These are phyloP conservation scores for Agrotis puta DNA, from an alignment of 2,888 invertebrate species.

Conservation along the genomic window DNA sequence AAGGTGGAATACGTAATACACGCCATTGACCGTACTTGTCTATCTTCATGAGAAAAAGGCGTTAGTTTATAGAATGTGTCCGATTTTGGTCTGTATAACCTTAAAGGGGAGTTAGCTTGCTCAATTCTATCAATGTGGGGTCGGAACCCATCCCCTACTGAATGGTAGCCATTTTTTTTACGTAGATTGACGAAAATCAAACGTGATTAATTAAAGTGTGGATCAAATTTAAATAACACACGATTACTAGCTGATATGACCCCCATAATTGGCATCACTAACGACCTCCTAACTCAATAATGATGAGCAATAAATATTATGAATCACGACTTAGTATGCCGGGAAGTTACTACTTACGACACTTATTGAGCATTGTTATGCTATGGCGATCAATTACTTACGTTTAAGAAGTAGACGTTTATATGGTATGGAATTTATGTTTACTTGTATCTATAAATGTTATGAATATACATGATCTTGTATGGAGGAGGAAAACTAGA, in stretches of 20 bases:
- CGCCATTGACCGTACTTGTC: too few species aligned
- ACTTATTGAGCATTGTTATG: constrained; percentile 44
- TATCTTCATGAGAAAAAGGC: background rate
- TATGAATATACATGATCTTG: background rate
- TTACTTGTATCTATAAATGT: too few species aligned
- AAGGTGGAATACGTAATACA: too few species aligned
- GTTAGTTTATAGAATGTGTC: too few species aligned
- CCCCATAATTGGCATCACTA: background rate
- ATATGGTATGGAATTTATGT: constrained; percentile 3
- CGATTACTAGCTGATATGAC: background rate
- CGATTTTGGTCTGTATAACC: too few species aligned
- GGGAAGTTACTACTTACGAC: constrained; percentile 8
- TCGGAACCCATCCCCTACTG: too few species aligned
- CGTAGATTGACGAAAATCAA: too few species aligned
- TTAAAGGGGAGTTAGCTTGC: too few species aligned
- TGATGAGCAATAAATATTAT: constrained; percentile 33
- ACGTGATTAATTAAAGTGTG: too few species aligned
- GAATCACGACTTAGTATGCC: constrained; percentile 46
- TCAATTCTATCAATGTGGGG: too few species aligned
- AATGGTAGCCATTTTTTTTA: too few species aligned
- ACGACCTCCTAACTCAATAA: constrained; percentile 31
- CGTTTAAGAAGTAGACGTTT: background rate
- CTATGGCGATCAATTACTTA: constrained; percentile 22
- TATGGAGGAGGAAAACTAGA: background rate
- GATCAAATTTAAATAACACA: background rate